A percentile compares a stretch with the other conserved stretches of the same genome.
Conservation (phyloP, 1,140 invertebrate genomes). For the Harlomillsia oculata region DNA sequence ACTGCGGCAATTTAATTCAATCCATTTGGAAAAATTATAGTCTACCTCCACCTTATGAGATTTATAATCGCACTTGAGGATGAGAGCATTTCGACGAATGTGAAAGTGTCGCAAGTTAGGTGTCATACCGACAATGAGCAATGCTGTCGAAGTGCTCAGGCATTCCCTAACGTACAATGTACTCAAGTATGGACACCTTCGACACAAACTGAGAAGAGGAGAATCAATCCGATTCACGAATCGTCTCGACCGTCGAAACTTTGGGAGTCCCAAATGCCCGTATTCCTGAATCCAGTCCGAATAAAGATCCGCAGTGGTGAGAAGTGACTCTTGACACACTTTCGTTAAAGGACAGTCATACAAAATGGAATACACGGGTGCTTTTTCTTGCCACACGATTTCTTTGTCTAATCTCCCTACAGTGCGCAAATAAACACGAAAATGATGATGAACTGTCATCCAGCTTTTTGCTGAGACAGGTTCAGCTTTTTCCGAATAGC, state of each 20-base stretch:
- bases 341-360: conserved; percentile 54
- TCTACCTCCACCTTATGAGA: conserved; percentile 45
- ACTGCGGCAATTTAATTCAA: conserved; percentile 43
- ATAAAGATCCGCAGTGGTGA: conserved; percentile 51
- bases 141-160: conserved; percentile 65
- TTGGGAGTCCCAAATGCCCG: conserved; percentile 54
- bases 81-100: conserved; percentile 60
- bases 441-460: conserved; percentile 10
- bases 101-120: conserved; percentile 55
- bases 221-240: conserved; percentile 58
- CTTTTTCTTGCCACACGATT: conserved; percentile 49
- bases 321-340: conserved; percentile 45
- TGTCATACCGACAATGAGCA: conserved; percentile 58
- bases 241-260: conserved; percentile 48
- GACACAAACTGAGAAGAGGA: conserved; percentile 49
- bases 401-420: conserved; percentile 39
- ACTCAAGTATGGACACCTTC: conserved; percentile 53
- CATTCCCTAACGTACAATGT: conserved; percentile 63
- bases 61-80: conserved; percentile 59
- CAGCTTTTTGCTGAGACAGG: conserved; percentile 38
- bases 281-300: conserved; percentile 47
- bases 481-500: conserved; percentile 47
- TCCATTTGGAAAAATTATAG: conserved; percentile 25
- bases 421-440: conserved; percentile 28
- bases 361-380: conserved; percentile 57